Conservation (phyloP, 2,797 vertebrate species). For the Nothura maculosa region DNA sequence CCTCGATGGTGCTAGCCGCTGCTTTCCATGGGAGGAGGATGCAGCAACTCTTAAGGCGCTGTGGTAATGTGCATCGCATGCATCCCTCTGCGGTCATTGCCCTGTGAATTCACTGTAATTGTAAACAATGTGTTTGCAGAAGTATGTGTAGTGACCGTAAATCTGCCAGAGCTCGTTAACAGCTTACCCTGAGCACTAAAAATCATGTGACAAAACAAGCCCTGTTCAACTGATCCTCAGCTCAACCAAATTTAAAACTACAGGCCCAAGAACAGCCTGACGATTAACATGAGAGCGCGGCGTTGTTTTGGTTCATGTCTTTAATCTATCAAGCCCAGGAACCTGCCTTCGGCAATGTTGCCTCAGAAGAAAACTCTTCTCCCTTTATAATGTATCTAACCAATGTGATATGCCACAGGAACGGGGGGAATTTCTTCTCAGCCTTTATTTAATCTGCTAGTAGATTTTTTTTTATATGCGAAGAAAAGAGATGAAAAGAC, state of each 20-base stretch:
- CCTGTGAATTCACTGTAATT: conserved; percentile 64
- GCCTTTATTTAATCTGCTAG: conserved; percentile 47
- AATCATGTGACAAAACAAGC: conserved; percentile 71
- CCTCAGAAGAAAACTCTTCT: conserved; percentile 55
- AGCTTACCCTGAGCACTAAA: conserved; percentile 63
- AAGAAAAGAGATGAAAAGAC: conserved; percentile 43
- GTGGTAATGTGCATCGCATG: conserved; percentile 25
- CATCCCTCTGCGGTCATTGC: conserved; percentile 34
- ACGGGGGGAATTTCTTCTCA: conserved; percentile 28
- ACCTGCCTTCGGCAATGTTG: conserved; percentile 72
- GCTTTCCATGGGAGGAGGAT: not conserved
- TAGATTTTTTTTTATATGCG: conserved; percentile 28
- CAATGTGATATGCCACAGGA: not conserved
- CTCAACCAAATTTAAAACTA: conserved; percentile 65
- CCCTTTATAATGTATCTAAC: conserved; percentile 31
- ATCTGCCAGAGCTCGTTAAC: conserved; percentile 75
- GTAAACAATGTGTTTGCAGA: conserved; percentile 68
- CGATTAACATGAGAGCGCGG: conserved; percentile 66
- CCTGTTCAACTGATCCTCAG: conserved; percentile 46
- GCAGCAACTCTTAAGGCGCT: not conserved
- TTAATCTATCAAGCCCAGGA: conserved; percentile 76
- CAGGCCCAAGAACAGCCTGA: conserved; percentile 71
- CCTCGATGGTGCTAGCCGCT: not conserved
- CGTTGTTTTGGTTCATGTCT: conserved; percentile 65
- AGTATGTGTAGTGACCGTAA: conserved; percentile 71